Percentiles rank a stretch among this genome's conserved stretches.
Evolutionary conservation across 2,888 invertebrate genomes (phyloP).

Genomic region (Lasius platythorax): DNA sequence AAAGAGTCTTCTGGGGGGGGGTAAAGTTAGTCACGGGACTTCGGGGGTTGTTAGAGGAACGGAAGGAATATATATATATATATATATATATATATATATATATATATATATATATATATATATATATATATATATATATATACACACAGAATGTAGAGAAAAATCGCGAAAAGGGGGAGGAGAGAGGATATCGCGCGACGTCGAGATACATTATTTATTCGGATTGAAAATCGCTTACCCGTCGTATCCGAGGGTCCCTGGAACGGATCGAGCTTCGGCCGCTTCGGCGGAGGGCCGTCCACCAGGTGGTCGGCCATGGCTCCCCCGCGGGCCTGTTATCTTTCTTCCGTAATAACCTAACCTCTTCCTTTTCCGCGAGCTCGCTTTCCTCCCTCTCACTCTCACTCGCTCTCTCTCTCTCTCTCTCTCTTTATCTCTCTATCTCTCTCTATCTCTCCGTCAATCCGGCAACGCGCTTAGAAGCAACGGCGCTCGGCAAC

Average conservation of each 20-base stretch:
- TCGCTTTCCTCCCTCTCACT: not conserved
- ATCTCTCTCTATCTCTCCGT: slow-evolving; percentile 26
- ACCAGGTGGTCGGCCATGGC: slow-evolving; percentile 97
- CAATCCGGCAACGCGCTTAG: slow-evolving; percentile 12
- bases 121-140: no score
- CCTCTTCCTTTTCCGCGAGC: slow-evolving; percentile 3
- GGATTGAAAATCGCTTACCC: slow-evolving; percentile 86
- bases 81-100: no score
- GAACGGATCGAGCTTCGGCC: slow-evolving; percentile 96
- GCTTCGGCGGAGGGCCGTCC: slow-evolving; percentile 97
- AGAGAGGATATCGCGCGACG: not conserved
- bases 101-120: no score
- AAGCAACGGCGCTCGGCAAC: not conserved
- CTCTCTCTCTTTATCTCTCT: no score
- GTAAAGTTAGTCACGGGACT: slow-evolving; percentile 68
- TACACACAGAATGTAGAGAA: no score
- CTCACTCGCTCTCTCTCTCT: slow-evolving; percentile 18
- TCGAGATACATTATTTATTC: not conserved
- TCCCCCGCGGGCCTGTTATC: slow-evolving; percentile 72
- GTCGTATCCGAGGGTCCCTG: slow-evolving; percentile 93
- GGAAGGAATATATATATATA: no score
- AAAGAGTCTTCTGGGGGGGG: slow-evolving; percentile 1
- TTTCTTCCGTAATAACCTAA: slow-evolving; percentile 55
- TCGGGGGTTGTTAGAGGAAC: not conserved
- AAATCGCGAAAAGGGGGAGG: not conserved